Percentiles rank a stretch among this genome's conserved stretches.
phyloP scores from a whole-genome alignment of 1,140 invertebrate species.

The Cheumatopsyche charites region DNA sequence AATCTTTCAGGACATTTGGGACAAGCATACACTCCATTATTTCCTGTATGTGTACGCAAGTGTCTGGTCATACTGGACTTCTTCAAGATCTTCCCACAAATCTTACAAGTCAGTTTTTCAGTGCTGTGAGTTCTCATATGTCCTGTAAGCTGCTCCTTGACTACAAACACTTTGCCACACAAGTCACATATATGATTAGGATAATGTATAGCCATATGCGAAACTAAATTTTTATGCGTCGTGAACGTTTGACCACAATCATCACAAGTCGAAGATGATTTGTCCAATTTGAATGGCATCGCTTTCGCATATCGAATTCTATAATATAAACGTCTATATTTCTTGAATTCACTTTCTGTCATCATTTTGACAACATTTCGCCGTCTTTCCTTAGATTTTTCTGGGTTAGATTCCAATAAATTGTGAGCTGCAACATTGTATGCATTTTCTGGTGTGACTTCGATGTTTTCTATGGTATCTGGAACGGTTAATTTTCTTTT shows the following conservation, averaged over 20 bases:
- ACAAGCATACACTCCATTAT: conserved; percentile 41
- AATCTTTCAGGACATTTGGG: conserved; percentile 38
- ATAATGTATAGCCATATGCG: conserved; percentile 24
- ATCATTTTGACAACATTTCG: conserved; percentile 25
- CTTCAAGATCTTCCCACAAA: conserved; percentile 33
- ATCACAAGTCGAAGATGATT: conserved; percentile 13
- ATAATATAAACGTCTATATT: conserved; percentile 34
- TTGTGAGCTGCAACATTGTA: conserved; percentile 24
- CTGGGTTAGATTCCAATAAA: conserved; percentile 2
- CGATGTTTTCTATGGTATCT: neutral
- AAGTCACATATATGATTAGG: conserved; percentile 49
- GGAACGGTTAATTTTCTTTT: conserved; percentile 6
- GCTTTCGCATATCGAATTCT: conserved; percentile 31
- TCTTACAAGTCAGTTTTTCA: conserved; percentile 60
- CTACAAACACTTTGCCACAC: conserved; percentile 57
- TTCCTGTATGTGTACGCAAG: conserved; percentile 36
- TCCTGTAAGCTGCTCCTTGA: conserved; percentile 56
- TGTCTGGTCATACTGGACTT: conserved; percentile 40
- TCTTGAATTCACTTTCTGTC: conserved; percentile 24
- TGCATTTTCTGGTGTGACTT: conserved; percentile 24
- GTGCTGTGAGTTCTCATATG: conserved; percentile 80
- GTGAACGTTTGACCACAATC: conserved; percentile 17
- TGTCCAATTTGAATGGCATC: conserved; percentile 32
- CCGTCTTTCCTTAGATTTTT: neutral
- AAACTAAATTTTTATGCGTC: conserved; percentile 10